phyloP scores from a whole-genome alignment of 2,113 vertebrate genomes.

The Hyla sarda region DNA sequence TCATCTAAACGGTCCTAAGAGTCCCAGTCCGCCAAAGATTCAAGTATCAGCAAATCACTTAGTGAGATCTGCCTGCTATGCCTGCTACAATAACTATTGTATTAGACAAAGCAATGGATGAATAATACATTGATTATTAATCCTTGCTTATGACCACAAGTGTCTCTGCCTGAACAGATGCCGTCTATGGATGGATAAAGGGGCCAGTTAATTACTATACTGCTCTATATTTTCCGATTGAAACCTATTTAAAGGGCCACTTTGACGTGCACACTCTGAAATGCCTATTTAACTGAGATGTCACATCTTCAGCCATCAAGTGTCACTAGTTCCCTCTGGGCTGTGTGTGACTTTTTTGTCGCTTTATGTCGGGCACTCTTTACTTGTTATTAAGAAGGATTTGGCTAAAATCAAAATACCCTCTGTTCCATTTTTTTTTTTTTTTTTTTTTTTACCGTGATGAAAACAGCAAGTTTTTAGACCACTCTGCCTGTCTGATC shows the following conservation, averaged over 20 bases:
- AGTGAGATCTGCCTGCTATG: background rate
- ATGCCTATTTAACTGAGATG: background rate
- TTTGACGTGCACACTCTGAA: background rate
- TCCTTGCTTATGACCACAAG: background rate
- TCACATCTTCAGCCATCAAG: background rate
- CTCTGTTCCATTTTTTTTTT: conserved; percentile 14
- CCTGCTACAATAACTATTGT: background rate
- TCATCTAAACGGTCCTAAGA: background rate
- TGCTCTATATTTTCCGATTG: background rate
- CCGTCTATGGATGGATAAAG: background rate
- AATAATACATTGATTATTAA: conserved; percentile 1
- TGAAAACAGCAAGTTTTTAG: conserved; percentile 54
- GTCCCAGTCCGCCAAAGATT: background rate
- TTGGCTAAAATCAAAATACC: conserved; percentile 31
- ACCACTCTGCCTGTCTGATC: conserved; percentile 38
- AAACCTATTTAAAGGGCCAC: background rate
- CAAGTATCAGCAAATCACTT: background rate
- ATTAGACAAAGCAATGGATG: background rate
- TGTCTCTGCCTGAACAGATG: background rate
- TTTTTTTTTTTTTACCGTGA: conserved; percentile 31
- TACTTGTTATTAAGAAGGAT: conserved; percentile 27
- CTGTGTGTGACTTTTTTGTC: background rate
- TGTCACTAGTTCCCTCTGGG: background rate
- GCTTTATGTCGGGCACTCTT: background rate
- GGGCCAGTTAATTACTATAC: background rate